phyloP scores from a whole-genome alignment of 2,888 invertebrate species.

The Scaptodrosophila latifasciaeformis region DNA sequence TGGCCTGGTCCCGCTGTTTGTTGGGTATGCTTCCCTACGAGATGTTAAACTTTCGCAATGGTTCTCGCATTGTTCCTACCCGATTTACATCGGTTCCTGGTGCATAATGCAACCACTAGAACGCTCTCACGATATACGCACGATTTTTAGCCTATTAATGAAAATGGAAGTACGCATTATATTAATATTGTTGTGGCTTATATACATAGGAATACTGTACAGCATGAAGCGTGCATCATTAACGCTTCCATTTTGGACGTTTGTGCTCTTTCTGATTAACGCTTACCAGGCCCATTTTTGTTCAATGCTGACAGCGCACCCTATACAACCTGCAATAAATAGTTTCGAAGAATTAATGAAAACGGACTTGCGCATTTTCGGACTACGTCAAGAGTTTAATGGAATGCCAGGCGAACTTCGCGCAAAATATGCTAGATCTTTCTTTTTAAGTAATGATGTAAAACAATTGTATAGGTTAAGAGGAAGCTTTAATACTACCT shows the following conservation, averaged over 20 bases:
- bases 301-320: constrained; percentile 24
- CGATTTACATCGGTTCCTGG: constrained; percentile 28
- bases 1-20: constrained; percentile 16
- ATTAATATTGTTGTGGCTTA: not conserved
- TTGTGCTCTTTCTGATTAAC: constrained; percentile 17
- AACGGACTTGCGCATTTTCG: constrained; percentile 35
- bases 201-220: not conserved
- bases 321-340: constrained; percentile 13
- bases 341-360: constrained; percentile 37
- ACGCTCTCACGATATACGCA: not conserved
- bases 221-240: not conserved
- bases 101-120: constrained; percentile 47
- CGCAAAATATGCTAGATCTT: constrained; percentile 41
- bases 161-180: not conserved
- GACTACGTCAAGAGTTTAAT: constrained; percentile 31
- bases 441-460: constrained; percentile 28
- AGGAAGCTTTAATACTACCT: constrained; percentile 42
- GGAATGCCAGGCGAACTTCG: constrained; percentile 19
- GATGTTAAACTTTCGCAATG: too few species aligned
- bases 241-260: not conserved
- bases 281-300: constrained; percentile 33
- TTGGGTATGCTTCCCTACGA: too few species aligned
- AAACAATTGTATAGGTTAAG: constrained; percentile 21
- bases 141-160: constrained; percentile 20
- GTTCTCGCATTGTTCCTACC: constrained; percentile 35